A percentile compares a stretch with the other conserved stretches of the same genome.
Conservation (phyloP, 1,140 invertebrate genomes). For the Dryas iulia region DNA sequence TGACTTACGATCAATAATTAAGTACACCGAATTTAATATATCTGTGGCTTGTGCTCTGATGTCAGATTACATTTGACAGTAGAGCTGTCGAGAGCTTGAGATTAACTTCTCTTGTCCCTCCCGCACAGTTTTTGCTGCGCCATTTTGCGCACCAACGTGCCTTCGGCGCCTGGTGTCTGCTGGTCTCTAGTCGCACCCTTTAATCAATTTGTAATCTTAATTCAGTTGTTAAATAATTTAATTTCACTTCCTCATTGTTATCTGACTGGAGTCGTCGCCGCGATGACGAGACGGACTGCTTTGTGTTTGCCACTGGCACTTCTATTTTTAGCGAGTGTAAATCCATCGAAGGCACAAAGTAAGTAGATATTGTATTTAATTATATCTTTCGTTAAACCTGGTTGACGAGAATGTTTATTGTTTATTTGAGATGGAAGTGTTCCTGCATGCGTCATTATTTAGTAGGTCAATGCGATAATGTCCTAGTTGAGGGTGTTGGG, state of each 20-base stretch:
- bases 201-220: not conserved
- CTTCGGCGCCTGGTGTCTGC: not conserved
- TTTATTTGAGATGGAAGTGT: conserved; percentile 1
- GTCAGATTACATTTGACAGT: not conserved
- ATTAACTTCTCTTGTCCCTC: not conserved
- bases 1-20: not conserved
- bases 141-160: not conserved
- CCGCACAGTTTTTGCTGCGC: not conserved
- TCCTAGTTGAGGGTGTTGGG: conserved; percentile 29
- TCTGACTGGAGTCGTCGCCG: not conserved
- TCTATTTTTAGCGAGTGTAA: conserved; percentile 61
- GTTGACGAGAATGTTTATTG: conserved; percentile 5
- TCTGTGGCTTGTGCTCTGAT: not conserved
- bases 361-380: conserved; percentile 35
- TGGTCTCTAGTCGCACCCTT: not conserved
- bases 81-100: not conserved
- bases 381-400: conserved; percentile 15
- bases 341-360: conserved; percentile 54
- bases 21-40: not conserved
- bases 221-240: not conserved
- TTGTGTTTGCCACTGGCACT: conserved; percentile 44
- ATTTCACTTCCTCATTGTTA: not conserved
- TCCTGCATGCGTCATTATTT: conserved; percentile 20
- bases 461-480: conserved; percentile 32
- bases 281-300: conserved; percentile 34